Base-by-base conservation (phyloP, 1,140 invertebrate genomes). In the Zaprionus capensis region DNA sequence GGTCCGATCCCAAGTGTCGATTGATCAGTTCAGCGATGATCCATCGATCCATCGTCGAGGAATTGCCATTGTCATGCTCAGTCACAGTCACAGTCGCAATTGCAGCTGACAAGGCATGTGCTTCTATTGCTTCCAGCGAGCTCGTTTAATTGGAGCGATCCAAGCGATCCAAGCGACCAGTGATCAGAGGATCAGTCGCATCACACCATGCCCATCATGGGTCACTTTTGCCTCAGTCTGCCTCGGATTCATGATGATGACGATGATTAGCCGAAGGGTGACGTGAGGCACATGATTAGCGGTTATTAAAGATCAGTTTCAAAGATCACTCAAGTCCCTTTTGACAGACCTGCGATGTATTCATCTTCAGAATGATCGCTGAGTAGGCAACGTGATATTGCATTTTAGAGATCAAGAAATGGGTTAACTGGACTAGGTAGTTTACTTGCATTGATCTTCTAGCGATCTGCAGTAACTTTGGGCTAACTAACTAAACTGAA, bases 21-120 rank as follows among this genome's bases (percentile, higher is more conserved):
- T 75, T 38, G 72, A 75, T 75, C 58, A 38, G 63, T 20, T 24
- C 64, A 57, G 24, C 41, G 38, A 31, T 71, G 51, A 71, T 71
- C 65, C 65, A 73, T 69, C 46, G 46, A 61, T 68, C 15, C 62
- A 65, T 28, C n/a, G 56, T 20, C 41, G 59, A 22, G 20, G 20
- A 51, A 51, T 51, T 51, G 46, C 46, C 46, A 51, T 20, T 51
- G 46, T 51, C 46, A 51, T 51, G 46, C 46, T 51, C 46, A 51
- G 46, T 51, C 46, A 24, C 17, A 49, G 38, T 49, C 20, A 3
- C 44, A 49, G 44, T 49, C 7, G 11, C 17, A 51, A n/a, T 51
- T 20, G 11, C 11, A 38, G 36, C 41, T 17, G 41, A 46, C 46
- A 14, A 12, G 46, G 20, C 41, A 46, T 46, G n/a, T 46, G 46